A percentile compares a stretch with the other conserved stretches of the same genome.
phyloP scores from a whole-genome alignment of 1,140 invertebrate species.

The Zophobas morio region DNA sequence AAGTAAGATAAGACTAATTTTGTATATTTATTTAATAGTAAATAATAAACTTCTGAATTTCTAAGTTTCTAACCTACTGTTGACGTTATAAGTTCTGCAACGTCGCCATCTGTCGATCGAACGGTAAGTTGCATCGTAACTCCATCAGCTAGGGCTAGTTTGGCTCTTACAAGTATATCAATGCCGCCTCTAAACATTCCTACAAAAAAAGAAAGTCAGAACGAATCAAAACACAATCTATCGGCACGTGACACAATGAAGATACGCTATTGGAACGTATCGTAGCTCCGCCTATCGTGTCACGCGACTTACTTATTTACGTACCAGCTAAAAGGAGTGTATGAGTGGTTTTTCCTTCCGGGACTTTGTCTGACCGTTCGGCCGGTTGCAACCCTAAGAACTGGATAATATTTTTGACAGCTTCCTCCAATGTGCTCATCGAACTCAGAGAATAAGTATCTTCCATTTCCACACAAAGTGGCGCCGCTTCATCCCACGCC shows the following conservation, averaged over 20 bases:
- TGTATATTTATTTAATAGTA: slow-evolving; percentile 11
- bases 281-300: not conserved
- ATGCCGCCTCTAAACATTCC: slow-evolving; percentile 91
- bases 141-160: slow-evolving; percentile 83
- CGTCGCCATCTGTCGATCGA: slow-evolving; percentile 76
- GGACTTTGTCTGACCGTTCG: slow-evolving; percentile 88
- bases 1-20: not conserved
- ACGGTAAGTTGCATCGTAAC: slow-evolving; percentile 83
- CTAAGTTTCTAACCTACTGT: slow-evolving; percentile 81
- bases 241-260: no score
- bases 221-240: not conserved
- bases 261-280: no score
- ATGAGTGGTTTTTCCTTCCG: slow-evolving; percentile 87
- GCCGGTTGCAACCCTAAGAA: slow-evolving; percentile 92
- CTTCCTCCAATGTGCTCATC: slow-evolving; percentile 86
- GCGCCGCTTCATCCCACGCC: slow-evolving; percentile 78
- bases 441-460: slow-evolving; percentile 92
- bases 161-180: slow-evolving; percentile 90
- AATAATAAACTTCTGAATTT: slow-evolving; percentile 15
- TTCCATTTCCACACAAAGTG: slow-evolving; percentile 82
- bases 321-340: slow-evolving; percentile 84
- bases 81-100: slow-evolving; percentile 89
- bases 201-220: slow-evolving; percentile 61
- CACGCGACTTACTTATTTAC: slow-evolving; percentile 2
- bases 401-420: slow-evolving; percentile 88